Conservation (phyloP, 2,797 vertebrate species). For the Danio tinwini region DNA sequence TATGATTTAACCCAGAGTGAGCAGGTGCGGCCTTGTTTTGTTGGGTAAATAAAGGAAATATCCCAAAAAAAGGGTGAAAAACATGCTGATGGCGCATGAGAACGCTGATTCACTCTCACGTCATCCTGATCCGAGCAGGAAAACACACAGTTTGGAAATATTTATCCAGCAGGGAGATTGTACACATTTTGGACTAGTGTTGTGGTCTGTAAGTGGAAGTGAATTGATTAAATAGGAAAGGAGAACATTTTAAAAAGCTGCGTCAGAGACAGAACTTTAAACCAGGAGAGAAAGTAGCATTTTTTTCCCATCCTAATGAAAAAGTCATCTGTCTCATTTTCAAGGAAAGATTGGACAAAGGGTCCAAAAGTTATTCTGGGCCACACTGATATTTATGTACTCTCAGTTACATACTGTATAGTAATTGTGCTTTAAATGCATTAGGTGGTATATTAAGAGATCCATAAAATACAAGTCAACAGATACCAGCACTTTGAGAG, state of each 20-base stretch:
- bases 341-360: neutral
- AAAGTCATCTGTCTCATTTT: neutral
- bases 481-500: too few relatives aligned
- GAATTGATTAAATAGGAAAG: neutral
- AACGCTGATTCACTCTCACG: conserved; percentile 46
- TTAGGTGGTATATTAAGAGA: too few relatives aligned
- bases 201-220: neutral
- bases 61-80: neutral
- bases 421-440: too few relatives aligned
- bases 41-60: conserved; percentile 18
- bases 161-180: conserved; percentile 54
- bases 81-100: neutral
- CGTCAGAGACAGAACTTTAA: neutral
- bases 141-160: conserved; percentile 41
- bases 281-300: conserved; percentile 3
- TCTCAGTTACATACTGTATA: neutral
- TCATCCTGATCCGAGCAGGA: conserved; percentile 21
- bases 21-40: conserved; percentile 68
- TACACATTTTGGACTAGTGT: conserved; percentile 36
- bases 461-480: too few relatives aligned
- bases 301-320: neutral
- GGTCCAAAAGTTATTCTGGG: neutral
- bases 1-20: conserved; percentile 39
- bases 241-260: neutral
- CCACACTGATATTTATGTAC: neutral